A percentile compares a stretch with the other conserved stretches of the same genome.
phyloP scores from a whole-genome alignment of 2,888 invertebrate species.

The Lasioglossum vierecki region DNA sequence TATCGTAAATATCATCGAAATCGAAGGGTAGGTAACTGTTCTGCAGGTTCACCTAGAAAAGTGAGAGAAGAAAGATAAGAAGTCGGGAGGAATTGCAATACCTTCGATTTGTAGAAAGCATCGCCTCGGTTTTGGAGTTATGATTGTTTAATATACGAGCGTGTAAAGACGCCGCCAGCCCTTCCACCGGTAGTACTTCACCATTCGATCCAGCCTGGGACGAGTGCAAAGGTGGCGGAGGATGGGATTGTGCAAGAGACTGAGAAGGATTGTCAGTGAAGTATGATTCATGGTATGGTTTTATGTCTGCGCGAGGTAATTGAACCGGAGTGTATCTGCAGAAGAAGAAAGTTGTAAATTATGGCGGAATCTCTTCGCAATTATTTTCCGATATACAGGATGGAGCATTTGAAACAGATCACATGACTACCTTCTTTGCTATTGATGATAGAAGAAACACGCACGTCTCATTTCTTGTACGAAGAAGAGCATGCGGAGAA shows the following conservation, averaged over 20 bases:
- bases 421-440: neutral
- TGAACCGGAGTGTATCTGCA: slow-evolving; percentile 85
- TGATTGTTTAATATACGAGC: slow-evolving; percentile 90
- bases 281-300: slow-evolving; percentile 90
- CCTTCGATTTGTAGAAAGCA: slow-evolving; percentile 74
- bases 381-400: neutral
- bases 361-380: neutral
- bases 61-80: neutral
- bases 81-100: slow-evolving; percentile 37
- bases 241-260: slow-evolving; percentile 71
- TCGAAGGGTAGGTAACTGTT: neutral
- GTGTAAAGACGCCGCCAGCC: slow-evolving; percentile 93
- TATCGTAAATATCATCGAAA: neutral
- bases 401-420: neutral
- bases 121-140: slow-evolving; percentile 81
- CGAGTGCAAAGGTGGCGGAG: slow-evolving; percentile 79
- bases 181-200: slow-evolving; percentile 85
- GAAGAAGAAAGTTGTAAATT: slow-evolving; percentile 19
- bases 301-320: slow-evolving; percentile 89
- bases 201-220: slow-evolving; percentile 76
- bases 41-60: neutral
- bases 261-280: slow-evolving; percentile 86
- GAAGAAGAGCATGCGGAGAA: too few relatives aligned
- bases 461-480: too few relatives aligned
- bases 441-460: neutral